Evolutionary conservation across 1,140 invertebrate genomes (phyloP).

Genomic region (Drosophila nigromelanica): DNA sequence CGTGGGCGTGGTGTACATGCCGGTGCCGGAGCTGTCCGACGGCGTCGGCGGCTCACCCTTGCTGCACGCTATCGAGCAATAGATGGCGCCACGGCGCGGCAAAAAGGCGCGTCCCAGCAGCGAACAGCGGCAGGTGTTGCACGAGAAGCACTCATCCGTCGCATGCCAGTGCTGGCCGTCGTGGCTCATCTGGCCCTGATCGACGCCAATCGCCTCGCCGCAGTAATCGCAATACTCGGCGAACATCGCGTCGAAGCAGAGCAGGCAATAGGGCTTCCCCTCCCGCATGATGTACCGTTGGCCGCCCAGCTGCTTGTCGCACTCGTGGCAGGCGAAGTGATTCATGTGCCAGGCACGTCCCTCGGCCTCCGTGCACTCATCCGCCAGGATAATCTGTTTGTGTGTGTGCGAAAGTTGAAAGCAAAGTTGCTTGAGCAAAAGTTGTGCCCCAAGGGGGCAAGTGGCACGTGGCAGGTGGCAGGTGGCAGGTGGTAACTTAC

Average conservation of each 20-base stretch:
- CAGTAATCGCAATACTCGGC: conserved; percentile 99
- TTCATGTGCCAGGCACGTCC: conserved; percentile 99
- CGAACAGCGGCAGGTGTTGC: conserved; percentile 94
- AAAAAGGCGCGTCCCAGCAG: conserved; percentile 97
- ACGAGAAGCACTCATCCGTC: conserved; percentile 97
- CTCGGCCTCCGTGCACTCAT: conserved; percentile 99
- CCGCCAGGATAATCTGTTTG: conserved; percentile 95
- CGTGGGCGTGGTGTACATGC: conserved; percentile 83
- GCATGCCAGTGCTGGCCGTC: conserved; percentile 99
- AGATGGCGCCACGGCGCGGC: conserved; percentile 96
- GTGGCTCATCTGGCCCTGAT: conserved; percentile 98
- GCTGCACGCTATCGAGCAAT: conserved; percentile 96
- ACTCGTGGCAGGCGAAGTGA: conserved; percentile 98
- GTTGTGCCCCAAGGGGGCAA: background rate
- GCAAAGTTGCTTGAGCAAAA: background rate
- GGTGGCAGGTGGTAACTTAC: conserved; percentile 86
- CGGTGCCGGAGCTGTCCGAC: conserved; percentile 89
- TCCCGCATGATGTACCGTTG: conserved; percentile 99
- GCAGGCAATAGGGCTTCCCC: conserved; percentile 95
- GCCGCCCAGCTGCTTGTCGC: conserved; percentile 96
- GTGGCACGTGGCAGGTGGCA: background rate
- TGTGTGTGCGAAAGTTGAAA: background rate
- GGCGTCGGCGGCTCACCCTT: conserved; percentile 94
- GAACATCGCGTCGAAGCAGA: conserved; percentile 97
- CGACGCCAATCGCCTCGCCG: conserved; percentile 97